Evolutionary conservation across 2,888 invertebrate species (phyloP), one percentile per base, ranked within the genome.

Genomic region (Seira sanloemensis): DNA sequence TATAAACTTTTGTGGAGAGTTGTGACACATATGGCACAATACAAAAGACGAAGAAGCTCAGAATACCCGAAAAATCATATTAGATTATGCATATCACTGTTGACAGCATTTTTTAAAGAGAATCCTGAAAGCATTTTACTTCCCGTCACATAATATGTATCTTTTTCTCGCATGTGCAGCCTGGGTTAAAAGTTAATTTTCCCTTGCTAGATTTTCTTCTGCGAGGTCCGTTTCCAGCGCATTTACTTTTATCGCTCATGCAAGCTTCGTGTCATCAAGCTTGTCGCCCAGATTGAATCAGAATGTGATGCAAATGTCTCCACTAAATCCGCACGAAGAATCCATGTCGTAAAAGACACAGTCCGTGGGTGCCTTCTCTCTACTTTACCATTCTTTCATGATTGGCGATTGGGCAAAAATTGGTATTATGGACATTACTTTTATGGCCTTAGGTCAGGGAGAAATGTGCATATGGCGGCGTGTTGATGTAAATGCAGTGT

Each of bases 171-270:
- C n/a, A 37, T 37, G 4, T 37, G 37, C 4, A 7, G 37, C 4
- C 37, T 12, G 4, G 37, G 4, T 4, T 7, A 37, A 4, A 37
- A 37, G 37, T n/a, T n/a, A 37, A 37, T 37, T 7, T 37, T 37
- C 37, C 12, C 12, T 37, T 4, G 12, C 37, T 37, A 4, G 12
- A 37, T 37, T 37, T 37, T 7, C 37, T 37, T n/a, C 37, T 37
- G 37, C 37, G 37, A 37, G 37, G 19, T 25, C 5, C 23, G 23
- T 67, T 67, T 67, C 67, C 67, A 67, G 24, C 16, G 67, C 7
- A 67, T 67, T 67, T 67, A 67, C 25, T 24, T 4, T 67, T 67
- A 67, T 67, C 24, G 23, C 4, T 26, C 23, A 9, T 65, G 67
- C n/a, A 37, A 37, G 12, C 37, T 37, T 12, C 37, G 5, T 12